Conservation (phyloP, 35 echinoderm and acorn worm genomes). For the Strongylocentrotus purpuratus region DNA sequence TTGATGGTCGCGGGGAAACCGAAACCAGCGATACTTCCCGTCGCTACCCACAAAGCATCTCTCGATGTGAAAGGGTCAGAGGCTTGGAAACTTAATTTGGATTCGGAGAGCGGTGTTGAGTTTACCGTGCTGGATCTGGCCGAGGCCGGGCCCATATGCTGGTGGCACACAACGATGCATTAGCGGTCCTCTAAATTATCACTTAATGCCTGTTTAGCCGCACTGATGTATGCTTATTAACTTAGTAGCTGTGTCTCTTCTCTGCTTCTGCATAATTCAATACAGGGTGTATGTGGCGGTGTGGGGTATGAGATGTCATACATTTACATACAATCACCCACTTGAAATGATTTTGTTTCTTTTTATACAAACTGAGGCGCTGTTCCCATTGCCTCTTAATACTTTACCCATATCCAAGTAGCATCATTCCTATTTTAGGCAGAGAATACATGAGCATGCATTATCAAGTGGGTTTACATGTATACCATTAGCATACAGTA, state of each 20-base stretch:
- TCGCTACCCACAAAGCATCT: neutral
- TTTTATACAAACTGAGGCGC: neutral
- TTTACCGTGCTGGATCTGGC: neutral
- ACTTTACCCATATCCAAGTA: neutral
- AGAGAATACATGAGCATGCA: neutral
- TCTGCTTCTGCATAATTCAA: neutral
- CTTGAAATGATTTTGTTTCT: neutral
- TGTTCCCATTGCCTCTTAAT: neutral
- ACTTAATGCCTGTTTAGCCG: slow-evolving; percentile 29
- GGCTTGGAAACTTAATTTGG: neutral
- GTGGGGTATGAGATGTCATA: neutral
- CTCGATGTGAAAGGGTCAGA: neutral
- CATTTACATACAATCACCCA: neutral
- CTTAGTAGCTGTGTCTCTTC: neutral
- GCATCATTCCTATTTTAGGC: neutral
- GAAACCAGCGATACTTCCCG: neutral
- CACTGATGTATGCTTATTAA: slow-evolving; percentile 32
- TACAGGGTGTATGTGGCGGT: neutral
- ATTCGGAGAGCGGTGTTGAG: neutral
- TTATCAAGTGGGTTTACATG: neutral
- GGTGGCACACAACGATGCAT: neutral
- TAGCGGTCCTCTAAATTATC: slow-evolving; percentile 19
- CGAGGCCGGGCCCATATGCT: neutral
- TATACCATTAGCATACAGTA: neutral
- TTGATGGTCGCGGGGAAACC: neutral